Conservation (phyloP, 1,140 invertebrate genomes). For the Steinernema khuongi region DNA sequence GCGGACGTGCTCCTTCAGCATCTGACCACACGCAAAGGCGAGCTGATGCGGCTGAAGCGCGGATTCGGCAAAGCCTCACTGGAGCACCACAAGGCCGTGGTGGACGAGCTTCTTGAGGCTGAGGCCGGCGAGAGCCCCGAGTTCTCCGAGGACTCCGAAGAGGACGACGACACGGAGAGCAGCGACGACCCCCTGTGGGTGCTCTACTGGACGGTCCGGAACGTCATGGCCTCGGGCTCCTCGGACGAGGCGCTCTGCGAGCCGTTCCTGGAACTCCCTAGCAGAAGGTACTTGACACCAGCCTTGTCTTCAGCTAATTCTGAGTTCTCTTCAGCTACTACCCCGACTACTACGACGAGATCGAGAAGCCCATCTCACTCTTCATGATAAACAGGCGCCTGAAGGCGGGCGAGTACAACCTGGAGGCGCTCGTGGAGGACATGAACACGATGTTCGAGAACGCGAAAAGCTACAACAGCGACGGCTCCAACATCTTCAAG, state of each 20-base stretch:
- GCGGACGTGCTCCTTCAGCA: constrained; percentile 26
- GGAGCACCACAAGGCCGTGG: constrained; percentile 34
- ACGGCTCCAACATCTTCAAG: constrained; percentile 74
- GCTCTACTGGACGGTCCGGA: constrained; percentile 72
- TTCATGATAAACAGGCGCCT: constrained; percentile 83
- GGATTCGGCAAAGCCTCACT: constrained; percentile 24
- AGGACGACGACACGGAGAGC: constrained; percentile 59
- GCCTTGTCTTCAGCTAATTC: constrained; percentile 4
- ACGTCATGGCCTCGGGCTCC: constrained; percentile 65
- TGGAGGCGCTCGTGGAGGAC: constrained; percentile 78
- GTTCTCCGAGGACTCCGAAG: constrained; percentile 55
- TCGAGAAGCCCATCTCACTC: constrained; percentile 87
- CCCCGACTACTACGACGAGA: constrained; percentile 95
- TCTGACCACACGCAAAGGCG: constrained; percentile 18
- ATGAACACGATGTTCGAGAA: constrained; percentile 98
- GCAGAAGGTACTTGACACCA: constrained; percentile 62
- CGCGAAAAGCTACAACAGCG: constrained; percentile 85
- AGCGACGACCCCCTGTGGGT: constrained; percentile 73
- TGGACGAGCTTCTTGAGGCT: constrained; percentile 64
- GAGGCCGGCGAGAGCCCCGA: constrained; percentile 7
- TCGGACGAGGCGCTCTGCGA: constrained; percentile 72
- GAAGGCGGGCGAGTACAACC: constrained; percentile 63
- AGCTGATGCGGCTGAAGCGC: constrained; percentile 23
- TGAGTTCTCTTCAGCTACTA: constrained; percentile 63
- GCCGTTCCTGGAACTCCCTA: constrained; percentile 85